These are phyloP conservation scores for Chesias legatella DNA, from an alignment of 2,888 invertebrate species.

Conservation along the genomic window DNA sequence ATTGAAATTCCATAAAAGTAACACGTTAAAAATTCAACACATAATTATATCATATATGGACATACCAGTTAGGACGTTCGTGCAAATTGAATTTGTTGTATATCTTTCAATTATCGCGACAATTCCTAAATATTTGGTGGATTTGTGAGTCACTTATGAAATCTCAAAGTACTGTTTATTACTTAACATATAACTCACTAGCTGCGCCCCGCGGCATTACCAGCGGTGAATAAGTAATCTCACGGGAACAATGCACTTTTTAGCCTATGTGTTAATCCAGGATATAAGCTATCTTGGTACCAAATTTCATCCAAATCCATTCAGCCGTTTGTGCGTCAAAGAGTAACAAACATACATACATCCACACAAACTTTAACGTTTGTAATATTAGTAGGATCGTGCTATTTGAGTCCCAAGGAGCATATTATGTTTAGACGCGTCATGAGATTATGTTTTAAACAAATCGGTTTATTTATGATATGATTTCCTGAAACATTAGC, in stretches of 20 bases:
- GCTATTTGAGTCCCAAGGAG: slow-evolving; percentile 3
- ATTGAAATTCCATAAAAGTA: background rate
- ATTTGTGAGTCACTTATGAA: background rate
- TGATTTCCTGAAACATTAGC: too few relatives aligned
- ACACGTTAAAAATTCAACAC: background rate
- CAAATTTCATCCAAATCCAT: too few relatives aligned
- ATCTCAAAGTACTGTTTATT: background rate
- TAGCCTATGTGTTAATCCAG: too few relatives aligned
- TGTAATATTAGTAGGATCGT: too few relatives aligned
- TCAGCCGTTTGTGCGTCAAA: too few relatives aligned
- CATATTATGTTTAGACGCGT: background rate
- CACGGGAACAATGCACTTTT: too few relatives aligned
- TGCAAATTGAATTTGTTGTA: slow-evolving; percentile 6
- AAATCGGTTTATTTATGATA: background rate
- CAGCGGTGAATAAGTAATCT: too few relatives aligned
- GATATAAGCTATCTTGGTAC: too few relatives aligned
- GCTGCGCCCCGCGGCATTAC: too few relatives aligned
- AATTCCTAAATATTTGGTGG: slow-evolving; percentile 4
- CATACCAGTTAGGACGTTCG: slow-evolving; percentile 3
- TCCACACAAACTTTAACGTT: too few relatives aligned
- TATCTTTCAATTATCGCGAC: slow-evolving; percentile 1
- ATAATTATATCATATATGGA: slow-evolving; percentile 6
- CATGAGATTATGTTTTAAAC: background rate
- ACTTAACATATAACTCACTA: background rate
- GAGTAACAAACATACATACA: too few relatives aligned